Evolutionary conservation across 2,797 vertebrate genomes (phyloP).

Genomic region (Caiman crocodilus): DNA sequence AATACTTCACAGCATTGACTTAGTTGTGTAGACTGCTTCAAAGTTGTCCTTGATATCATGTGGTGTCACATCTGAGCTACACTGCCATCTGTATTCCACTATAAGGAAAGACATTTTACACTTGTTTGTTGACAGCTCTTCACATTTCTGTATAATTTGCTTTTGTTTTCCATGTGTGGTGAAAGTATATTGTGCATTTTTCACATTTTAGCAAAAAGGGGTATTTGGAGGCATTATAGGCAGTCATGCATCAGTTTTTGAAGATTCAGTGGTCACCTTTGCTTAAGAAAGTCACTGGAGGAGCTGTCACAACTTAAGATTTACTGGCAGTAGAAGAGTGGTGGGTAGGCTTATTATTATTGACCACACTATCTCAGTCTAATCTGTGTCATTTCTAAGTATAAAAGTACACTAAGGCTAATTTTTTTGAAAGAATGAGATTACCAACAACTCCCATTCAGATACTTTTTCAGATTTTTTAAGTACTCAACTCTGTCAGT

Average conservation of each 20-base stretch:
- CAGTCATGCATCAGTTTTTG: background rate
- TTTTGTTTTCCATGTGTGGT: background rate
- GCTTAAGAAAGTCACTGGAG: background rate
- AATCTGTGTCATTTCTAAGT: background rate
- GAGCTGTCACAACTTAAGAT: background rate
- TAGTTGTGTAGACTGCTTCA: too few species aligned
- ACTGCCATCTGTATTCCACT: too few species aligned
- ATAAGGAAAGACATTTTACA: too few species aligned
- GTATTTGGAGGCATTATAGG: background rate
- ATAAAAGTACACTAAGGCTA: background rate
- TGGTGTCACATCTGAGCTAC: too few species aligned
- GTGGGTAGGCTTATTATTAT: background rate
- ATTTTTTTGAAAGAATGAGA: too few species aligned
- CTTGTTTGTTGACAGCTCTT: background rate
- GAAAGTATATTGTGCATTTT: background rate
- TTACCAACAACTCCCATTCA: too few species aligned
- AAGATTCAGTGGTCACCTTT: background rate
- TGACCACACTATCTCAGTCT: background rate
- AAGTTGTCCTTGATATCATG: too few species aligned
- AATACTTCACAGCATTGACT: too few species aligned
- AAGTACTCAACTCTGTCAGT: too few species aligned
- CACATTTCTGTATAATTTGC: background rate
- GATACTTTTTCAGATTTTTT: too few species aligned
- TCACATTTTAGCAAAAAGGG: background rate
- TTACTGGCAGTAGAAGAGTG: background rate